phyloP scores from a whole-genome alignment of 92 coral and sea anemone species.

The Plumapathes pennacea region DNA sequence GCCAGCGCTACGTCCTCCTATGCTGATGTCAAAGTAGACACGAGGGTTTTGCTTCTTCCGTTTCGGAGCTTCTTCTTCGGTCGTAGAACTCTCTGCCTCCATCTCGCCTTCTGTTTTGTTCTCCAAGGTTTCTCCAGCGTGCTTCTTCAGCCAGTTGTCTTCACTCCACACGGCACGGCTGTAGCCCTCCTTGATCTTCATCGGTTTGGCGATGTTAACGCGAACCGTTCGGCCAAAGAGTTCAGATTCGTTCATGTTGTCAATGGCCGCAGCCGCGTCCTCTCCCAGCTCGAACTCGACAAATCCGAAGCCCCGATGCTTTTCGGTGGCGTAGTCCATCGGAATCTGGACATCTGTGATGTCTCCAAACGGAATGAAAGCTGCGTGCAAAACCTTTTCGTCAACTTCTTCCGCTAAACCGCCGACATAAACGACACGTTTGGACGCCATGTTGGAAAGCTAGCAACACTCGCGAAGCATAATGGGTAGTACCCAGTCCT shows the following conservation, averaged over 20 bases:
- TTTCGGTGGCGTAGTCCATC: slow-evolving; percentile 86
- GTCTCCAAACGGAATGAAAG: slow-evolving; percentile 98
- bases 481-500: slow-evolving; percentile 57
- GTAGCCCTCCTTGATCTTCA: slow-evolving; percentile 97
- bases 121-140: slow-evolving; percentile 82
- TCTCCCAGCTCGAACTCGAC: slow-evolving; percentile 98
- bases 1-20: slow-evolving; percentile 81
- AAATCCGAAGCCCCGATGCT: slow-evolving; percentile 97
- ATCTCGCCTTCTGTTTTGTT: slow-evolving; percentile 43
- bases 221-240: slow-evolving; percentile 94
- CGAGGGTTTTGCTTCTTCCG: slow-evolving; percentile 81
- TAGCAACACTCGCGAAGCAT: slow-evolving; percentile 13
- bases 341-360: slow-evolving; percentile 99
- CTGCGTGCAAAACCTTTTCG: slow-evolving; percentile 98
- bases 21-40: slow-evolving; percentile 80
- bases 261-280: slow-evolving; percentile 98
- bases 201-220: slow-evolving; percentile 93
- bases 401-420: slow-evolving; percentile 99
- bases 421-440: slow-evolving; percentile 97
- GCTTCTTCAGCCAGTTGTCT: slow-evolving; percentile 90
- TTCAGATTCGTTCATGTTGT: slow-evolving; percentile 98
- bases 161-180: slow-evolving; percentile 99
- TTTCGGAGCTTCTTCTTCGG: slow-evolving; percentile 43
- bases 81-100: slow-evolving; percentile 23
- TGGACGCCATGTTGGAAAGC: slow-evolving; percentile 95